phyloP scores from a whole-genome alignment of 2,888 invertebrate species.

The Drosophila ezoana region DNA sequence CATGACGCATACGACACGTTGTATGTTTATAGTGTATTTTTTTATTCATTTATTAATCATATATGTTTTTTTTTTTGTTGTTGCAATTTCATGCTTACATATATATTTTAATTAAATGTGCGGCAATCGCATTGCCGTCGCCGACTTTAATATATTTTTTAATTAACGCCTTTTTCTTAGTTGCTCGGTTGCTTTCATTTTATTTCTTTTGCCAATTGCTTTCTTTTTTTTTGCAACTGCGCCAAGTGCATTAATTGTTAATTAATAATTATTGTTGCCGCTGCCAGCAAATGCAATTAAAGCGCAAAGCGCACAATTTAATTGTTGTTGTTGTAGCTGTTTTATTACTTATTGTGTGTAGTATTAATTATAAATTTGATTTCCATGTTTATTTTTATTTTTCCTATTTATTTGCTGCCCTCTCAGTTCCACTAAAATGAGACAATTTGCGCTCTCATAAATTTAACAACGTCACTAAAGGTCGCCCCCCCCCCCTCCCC shows the following conservation, averaged over 20 bases:
- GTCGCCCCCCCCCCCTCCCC: constrained; percentile 2
- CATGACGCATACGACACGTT: constrained; percentile 23
- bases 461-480: constrained; percentile 46
- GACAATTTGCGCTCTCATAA: constrained; percentile 51
- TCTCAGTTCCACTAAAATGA: constrained; percentile 35
- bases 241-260: constrained; percentile 64
- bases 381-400: constrained; percentile 27
- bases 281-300: constrained; percentile 59
- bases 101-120: constrained; percentile 23
- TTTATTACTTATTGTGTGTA: constrained; percentile 24
- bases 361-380: constrained; percentile 46
- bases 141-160: constrained; percentile 67
- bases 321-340: constrained; percentile 24
- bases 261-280: constrained; percentile 62
- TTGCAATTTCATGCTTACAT: constrained; percentile 7
- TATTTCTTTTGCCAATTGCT: constrained; percentile 17
- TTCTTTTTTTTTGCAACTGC: constrained; percentile 29
- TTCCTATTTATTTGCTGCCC: constrained; percentile 11
- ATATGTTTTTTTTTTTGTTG: neutral
- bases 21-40: neutral
- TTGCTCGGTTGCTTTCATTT: constrained; percentile 52
- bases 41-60: neutral
- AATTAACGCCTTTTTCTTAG: constrained; percentile 73
- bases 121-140: constrained; percentile 41
- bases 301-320: constrained; percentile 57